Conservation (phyloP, 1,140 invertebrate species). For the Euglossa dilemma region DNA sequence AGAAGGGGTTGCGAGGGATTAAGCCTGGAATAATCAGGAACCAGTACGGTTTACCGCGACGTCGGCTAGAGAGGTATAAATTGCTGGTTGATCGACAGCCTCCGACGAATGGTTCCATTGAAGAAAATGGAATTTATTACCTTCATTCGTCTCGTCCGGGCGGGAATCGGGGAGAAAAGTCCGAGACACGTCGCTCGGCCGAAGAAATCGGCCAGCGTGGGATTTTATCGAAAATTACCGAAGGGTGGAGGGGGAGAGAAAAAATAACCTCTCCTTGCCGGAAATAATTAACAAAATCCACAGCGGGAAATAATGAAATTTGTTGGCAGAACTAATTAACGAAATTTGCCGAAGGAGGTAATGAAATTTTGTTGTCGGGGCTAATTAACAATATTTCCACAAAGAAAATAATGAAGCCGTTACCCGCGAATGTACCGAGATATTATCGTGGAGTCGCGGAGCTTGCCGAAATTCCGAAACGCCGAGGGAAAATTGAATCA, state of each 20-base stretch:
- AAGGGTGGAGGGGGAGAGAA: too few species aligned
- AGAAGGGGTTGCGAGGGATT: not conserved
- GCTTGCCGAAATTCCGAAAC: not conserved
- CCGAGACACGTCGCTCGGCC: too few species aligned
- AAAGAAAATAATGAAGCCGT: not conserved
- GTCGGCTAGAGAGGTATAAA: not conserved
- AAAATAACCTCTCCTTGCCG: too few species aligned
- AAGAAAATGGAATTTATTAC: not conserved
- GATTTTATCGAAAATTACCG: too few species aligned
- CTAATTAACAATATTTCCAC: not conserved
- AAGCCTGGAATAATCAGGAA: not conserved
- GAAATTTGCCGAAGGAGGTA: not conserved
- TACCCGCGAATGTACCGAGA: not conserved
- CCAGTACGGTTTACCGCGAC: not conserved
- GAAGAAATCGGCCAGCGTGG: too few species aligned
- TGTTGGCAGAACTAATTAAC: not conserved
- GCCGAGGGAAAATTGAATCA: conserved; percentile 17
- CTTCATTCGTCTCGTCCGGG: too few species aligned
- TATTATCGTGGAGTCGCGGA: not conserved
- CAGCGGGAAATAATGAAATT: not conserved
- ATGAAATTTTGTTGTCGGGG: not conserved
- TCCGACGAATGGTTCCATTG: not conserved
- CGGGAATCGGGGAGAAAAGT: too few species aligned
- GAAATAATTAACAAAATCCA: not conserved
- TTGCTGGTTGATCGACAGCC: not conserved